Evolutionary conservation across 2,888 invertebrate genomes (phyloP), one percentile per base, ranked within the genome.

Genomic region (Aphodius granarius): DNA sequence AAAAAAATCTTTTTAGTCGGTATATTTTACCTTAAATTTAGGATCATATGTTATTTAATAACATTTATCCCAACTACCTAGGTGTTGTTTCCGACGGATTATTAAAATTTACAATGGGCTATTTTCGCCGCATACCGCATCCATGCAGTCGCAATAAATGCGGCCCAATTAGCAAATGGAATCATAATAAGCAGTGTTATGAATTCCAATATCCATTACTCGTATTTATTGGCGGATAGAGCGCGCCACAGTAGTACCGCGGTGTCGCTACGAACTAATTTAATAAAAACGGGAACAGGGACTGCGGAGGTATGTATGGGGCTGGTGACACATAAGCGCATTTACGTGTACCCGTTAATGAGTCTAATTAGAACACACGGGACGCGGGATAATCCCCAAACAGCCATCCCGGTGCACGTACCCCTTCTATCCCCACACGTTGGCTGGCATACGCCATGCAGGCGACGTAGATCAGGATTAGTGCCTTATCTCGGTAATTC

Each of bases 321-420:
- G 64, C 63, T 64, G 23, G 74, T 75, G 79, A 71, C 76, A 77
- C 80, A 80, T 78, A 83, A 85, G 85, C 85, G 83, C 84, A 83
- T 86, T 85, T 83, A 84, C 85, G 84, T 85, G 85, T 85, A 84
- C 81, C 81, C 82, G 19, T 82, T 85, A 85, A 85, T 85, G 83
- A 84, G 83, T 81, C 83, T 85, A 85, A 86, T 84, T 84, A 84
- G 83, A 83, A 83, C 80, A 71, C 72, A 75, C 65, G 70, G 43
- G 43, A 43, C 63, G 18, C 64, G 23, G 72, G 66, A 66, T 63
- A 74, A 71, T 73, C 75, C 75, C 77, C 65, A 66, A 72, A 74
- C 77, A 75, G 73, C 75, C 77, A 75, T 75, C 73, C 75, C 71
- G 73, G 77, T 16, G 65, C 16, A 22, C 63, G 63, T 62, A 17